phyloP scores from a whole-genome alignment of 2,797 vertebrate genomes.

The Caiman crocodilus region DNA sequence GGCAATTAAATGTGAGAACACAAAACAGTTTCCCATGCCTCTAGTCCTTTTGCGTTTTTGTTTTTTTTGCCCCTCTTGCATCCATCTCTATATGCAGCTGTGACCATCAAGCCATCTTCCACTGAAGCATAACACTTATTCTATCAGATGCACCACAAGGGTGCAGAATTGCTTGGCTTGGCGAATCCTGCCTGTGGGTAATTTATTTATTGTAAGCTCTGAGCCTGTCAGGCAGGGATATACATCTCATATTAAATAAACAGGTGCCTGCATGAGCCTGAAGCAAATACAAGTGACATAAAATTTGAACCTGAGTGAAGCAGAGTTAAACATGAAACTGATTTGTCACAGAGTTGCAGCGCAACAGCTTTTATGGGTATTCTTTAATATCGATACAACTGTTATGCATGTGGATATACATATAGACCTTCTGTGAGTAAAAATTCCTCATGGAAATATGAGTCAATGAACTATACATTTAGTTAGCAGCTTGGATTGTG shows the following conservation, averaged over 20 bases:
- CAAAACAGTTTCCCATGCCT: background rate
- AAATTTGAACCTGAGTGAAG: no score
- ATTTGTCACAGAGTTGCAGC: no score
- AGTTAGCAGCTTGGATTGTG: background rate
- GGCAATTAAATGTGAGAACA: background rate
- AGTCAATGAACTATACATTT: slow-evolving; percentile 8
- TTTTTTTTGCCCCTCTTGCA: background rate
- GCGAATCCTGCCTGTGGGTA: no score
- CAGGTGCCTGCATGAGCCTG: no score
- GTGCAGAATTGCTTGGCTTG: background rate
- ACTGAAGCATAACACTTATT: background rate
- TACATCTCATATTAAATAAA: no score
- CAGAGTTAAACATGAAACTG: no score
- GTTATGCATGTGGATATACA: no score
- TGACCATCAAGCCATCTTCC: background rate
- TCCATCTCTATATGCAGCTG: background rate
- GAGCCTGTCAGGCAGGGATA: no score
- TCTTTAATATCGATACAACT: no score
- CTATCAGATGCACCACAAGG: background rate
- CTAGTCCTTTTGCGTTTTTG: background rate
- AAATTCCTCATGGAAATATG: background rate
- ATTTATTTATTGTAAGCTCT: no score
- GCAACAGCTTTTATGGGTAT: no score
- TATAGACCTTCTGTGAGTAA: background rate
- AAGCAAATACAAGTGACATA: no score